phyloP scores from a whole-genome alignment of 2,888 invertebrate species.

The Cosmia pyralina region DNA sequence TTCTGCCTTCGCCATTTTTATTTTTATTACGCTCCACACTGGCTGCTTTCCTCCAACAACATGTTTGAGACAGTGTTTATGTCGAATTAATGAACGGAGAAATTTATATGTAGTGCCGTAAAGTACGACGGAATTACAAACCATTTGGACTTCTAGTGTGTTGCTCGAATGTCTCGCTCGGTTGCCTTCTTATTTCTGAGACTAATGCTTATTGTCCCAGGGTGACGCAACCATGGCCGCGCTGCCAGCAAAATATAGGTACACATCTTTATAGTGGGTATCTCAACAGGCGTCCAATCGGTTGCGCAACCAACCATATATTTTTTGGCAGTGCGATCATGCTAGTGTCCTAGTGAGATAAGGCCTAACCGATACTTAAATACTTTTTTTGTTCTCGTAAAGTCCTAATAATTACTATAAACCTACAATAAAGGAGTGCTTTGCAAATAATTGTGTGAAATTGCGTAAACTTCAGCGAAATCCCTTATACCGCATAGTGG shows the following conservation, averaged over 20 bases:
- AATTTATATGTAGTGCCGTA: conserved; percentile 51
- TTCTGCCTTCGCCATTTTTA: conserved; percentile 89
- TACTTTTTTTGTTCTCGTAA: conserved; percentile 15
- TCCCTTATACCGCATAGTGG: conserved; percentile 22
- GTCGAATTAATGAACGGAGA: conserved; percentile 78
- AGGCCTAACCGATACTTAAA: background rate
- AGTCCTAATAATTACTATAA: conserved; percentile 15
- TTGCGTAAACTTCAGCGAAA: conserved; percentile 24
- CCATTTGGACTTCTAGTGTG: conserved; percentile 32
- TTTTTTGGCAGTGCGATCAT: background rate
- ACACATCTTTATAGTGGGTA: background rate
- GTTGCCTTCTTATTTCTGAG: conserved; percentile 23
- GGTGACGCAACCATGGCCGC: background rate
- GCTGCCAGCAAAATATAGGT: background rate
- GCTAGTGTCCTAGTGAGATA: background rate
- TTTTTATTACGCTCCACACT: conserved; percentile 73
- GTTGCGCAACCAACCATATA: background rate
- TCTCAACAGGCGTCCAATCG: too few relatives aligned
- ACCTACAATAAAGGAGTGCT: conserved; percentile 8
- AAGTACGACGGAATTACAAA: conserved; percentile 41
- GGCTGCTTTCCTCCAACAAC: conserved; percentile 82
- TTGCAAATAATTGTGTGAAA: conserved; percentile 27
- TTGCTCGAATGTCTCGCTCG: conserved; percentile 29
- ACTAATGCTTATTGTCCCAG: background rate
- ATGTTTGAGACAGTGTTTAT: conserved; percentile 93